Percentiles rank a stretch among this genome's conserved stretches.
phyloP scores from a whole-genome alignment of 2,113 vertebrate genomes.

The Pardalotus punctatus region DNA sequence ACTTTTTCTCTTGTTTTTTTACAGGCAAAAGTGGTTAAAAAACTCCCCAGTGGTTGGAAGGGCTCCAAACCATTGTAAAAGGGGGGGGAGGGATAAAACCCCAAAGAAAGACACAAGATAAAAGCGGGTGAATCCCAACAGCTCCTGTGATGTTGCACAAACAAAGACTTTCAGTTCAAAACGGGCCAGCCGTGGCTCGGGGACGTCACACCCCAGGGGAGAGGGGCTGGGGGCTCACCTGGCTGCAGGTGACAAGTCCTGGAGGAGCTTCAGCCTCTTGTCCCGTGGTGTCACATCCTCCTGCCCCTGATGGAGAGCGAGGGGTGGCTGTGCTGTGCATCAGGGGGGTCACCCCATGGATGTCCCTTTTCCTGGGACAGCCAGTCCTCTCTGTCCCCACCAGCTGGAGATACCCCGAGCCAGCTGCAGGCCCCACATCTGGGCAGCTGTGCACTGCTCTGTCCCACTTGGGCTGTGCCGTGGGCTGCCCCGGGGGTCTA shows the following conservation, averaged over 20 bases:
- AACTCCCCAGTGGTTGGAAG: background rate
- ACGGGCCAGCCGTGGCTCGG: rapidly evolving
- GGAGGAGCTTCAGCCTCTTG: background rate
- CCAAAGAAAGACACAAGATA: background rate
- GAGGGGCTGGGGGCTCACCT: background rate
- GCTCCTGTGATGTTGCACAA: background rate
- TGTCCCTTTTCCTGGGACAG: background rate
- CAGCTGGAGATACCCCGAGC: rapidly evolving
- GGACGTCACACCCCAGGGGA: background rate
- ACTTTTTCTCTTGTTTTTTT: background rate
- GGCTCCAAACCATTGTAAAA: background rate
- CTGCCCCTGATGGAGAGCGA: rapidly evolving
- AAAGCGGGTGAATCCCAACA: background rate
- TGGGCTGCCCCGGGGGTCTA: background rate
- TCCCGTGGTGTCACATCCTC: background rate
- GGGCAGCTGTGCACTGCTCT: background rate
- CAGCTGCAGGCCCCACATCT: background rate
- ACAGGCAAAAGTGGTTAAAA: background rate
- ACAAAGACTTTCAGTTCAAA: background rate
- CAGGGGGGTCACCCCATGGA: rapidly evolving
- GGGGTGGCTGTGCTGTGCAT: background rate
- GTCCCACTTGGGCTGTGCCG: background rate
- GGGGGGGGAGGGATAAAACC: background rate
- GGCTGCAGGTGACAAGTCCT: background rate
- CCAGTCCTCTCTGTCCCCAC: background rate